Conservation (phyloP, 1,140 invertebrate species). For the Neodiprion fabricii region DNA sequence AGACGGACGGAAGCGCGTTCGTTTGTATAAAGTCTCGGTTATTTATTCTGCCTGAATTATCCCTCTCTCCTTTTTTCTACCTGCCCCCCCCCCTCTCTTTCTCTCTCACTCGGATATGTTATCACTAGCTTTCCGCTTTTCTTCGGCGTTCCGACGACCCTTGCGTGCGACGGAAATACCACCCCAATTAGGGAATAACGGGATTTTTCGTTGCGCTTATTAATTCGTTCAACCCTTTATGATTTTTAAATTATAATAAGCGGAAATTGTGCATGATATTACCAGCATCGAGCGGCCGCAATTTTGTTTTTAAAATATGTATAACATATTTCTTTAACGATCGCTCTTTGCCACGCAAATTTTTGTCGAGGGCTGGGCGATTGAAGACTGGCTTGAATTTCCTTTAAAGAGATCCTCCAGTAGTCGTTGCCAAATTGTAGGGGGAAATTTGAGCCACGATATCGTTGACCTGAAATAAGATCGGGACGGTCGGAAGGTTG, state of each 20-base stretch:
- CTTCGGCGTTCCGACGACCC: not conserved
- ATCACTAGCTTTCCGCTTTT: no score
- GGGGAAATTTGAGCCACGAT: not conserved
- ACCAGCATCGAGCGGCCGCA: not conserved
- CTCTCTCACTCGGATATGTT: not conserved
- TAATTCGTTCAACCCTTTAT: not conserved
- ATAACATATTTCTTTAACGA: not conserved
- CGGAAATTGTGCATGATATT: no score
- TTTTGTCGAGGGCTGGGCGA: not conserved
- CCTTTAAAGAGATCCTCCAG: not conserved
- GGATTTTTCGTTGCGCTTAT: not conserved
- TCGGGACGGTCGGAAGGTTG: not conserved
- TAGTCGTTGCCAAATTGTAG: not conserved
- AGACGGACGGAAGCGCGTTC: not conserved
- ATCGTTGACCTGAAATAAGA: slow-evolving; percentile 1
- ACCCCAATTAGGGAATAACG: not conserved
- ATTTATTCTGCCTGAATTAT: not conserved
- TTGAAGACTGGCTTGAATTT: not conserved
- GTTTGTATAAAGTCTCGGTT: not conserved
- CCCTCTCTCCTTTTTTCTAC: not conserved
- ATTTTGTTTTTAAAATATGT: no score
- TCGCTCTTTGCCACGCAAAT: not conserved
- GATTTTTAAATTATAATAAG: not conserved
- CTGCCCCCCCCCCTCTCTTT: not conserved
- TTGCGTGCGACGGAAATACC: not conserved